Evolutionary conservation across 1,140 invertebrate genomes (phyloP).

Genomic region (Drosophila lacteicornis): DNA sequence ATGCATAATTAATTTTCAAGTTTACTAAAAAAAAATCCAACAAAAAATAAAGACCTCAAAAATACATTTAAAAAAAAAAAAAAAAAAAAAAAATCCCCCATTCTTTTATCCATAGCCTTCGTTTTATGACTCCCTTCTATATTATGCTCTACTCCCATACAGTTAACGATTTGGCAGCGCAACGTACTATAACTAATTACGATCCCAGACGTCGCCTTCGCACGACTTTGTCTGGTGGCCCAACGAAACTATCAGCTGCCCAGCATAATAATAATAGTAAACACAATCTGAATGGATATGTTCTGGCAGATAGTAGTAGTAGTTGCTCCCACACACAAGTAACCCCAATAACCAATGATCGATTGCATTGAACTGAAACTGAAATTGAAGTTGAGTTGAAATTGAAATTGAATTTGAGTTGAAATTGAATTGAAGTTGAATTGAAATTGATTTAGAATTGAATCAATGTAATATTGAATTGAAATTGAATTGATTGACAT

Average conservation of each 20-base stretch:
- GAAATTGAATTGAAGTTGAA: constrained; percentile 12
- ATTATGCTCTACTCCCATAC: constrained; percentile 83
- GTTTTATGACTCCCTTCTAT: constrained; percentile 74
- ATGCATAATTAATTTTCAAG: constrained; percentile 76
- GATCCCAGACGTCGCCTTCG: constrained; percentile 83
- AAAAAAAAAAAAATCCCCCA: not conserved
- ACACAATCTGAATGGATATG: constrained; percentile 72
- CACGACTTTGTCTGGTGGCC: constrained; percentile 74
- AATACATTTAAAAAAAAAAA: constrained; percentile 8
- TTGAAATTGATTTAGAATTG: constrained; percentile 29
- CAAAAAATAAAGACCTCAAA: constrained; percentile 19
- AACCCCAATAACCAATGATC: constrained; percentile 61
- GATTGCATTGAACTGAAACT: constrained; percentile 36
- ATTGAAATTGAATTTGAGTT: constrained; percentile 31
- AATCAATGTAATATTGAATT: constrained; percentile 11
- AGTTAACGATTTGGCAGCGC: constrained; percentile 82
- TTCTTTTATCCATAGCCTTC: constrained; percentile 57
- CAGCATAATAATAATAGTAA: constrained; percentile 40
- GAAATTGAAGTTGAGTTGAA: constrained; percentile 21
- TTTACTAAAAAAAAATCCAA: constrained; percentile 63
- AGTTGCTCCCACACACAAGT: constrained; percentile 54
- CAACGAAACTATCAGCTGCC: constrained; percentile 68
- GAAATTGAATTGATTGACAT: constrained; percentile 47
- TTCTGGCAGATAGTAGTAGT: constrained; percentile 82
- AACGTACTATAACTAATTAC: constrained; percentile 82